Evolutionary conservation across 2,888 invertebrate species (phyloP).

Genomic region (Quadroppia sp.): DNA sequence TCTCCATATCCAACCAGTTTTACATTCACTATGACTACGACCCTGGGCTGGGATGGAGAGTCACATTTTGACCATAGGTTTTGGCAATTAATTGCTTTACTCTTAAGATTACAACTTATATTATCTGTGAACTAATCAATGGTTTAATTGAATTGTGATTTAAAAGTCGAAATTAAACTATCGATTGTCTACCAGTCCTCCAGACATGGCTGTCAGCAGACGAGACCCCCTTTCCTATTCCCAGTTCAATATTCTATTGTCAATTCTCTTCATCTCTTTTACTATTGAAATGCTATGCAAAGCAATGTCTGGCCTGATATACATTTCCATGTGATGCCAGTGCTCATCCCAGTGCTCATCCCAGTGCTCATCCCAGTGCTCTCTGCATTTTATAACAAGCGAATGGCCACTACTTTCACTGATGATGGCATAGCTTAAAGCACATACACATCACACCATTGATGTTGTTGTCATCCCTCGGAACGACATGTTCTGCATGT

Average conservation of each 20-base stretch:
- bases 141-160: no score
- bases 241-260: neutral
- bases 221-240: neutral
- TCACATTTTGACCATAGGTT: no score
- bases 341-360: no score
- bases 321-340: constrained; percentile 19
- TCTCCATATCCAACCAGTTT: constrained; percentile 28
- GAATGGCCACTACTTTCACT: constrained; percentile 21
- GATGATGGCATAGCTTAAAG: neutral
- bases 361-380: neutral
- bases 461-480: constrained; percentile 11
- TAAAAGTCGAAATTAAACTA: no score
- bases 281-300: constrained; percentile 31
- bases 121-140: no score
- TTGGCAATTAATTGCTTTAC: no score
- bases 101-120: no score
- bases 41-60: no score
- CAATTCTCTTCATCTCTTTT: neutral
- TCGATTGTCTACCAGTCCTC: no score
- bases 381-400: constrained; percentile 17
- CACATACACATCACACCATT: constrained; percentile 9
- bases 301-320: constrained; percentile 21
- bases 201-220: no score
- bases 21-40: neutral
- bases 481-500: constrained; percentile 34